Percentiles rank a stretch among this genome's conserved stretches.
These are phyloP conservation scores for Echinometra lucunter DNA, from an alignment of 53 echinoderm and acorn worm species.

Conservation along the genomic window DNA sequence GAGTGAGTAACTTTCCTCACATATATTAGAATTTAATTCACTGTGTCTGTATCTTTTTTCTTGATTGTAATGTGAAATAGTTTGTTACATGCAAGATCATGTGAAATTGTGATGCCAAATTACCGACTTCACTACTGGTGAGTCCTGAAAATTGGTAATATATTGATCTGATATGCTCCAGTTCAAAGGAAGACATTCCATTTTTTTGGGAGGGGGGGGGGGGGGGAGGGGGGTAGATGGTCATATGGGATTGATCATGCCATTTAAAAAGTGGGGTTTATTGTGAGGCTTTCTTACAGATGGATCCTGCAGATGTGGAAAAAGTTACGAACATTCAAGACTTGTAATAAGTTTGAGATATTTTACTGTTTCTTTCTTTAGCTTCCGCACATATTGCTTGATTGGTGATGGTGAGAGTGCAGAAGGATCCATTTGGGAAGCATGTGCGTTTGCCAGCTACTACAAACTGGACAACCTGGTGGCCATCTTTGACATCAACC, in stretches of 20 bases:
- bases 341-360: background rate
- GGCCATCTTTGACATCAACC: constrained; percentile 96
- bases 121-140: no score
- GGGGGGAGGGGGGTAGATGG: background rate
- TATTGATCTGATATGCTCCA: no score
- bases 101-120: background rate
- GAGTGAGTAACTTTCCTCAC: constrained; percentile 73
- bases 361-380: constrained; percentile 39
- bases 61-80: background rate
- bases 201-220: background rate
- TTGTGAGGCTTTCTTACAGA: background rate
- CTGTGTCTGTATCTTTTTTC: background rate
- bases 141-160: no score
- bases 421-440: constrained; percentile 98
- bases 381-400: constrained; percentile 95
- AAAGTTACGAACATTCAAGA: background rate
- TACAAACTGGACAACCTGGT: constrained; percentile 99
- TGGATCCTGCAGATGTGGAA: background rate
- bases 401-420: constrained; percentile 97
- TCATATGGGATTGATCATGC: background rate
- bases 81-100: background rate
- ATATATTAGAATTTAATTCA: background rate
- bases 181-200: no score
- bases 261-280: background rate
- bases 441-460: constrained; percentile 94